phyloP scores from a whole-genome alignment of 30 jellyfish, hydroid and myxozoan species.

The Calvadosia cruxmelitensis region DNA sequence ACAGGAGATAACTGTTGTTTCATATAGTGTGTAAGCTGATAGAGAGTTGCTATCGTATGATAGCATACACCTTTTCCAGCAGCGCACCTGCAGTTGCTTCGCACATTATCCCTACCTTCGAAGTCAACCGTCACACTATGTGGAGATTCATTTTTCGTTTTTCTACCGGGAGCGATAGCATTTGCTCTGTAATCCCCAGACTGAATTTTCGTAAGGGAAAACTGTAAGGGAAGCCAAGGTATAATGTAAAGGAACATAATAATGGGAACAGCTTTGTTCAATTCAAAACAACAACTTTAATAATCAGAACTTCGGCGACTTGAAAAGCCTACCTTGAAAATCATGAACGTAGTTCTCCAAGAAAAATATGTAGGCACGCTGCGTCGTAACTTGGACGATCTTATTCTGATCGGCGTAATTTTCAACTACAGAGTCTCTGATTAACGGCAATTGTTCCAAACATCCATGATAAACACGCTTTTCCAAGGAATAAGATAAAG shows the following conservation, averaged over 20 bases:
- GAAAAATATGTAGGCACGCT: too few relatives aligned
- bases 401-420: too few relatives aligned
- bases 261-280: background rate
- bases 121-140: background rate
- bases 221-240: background rate
- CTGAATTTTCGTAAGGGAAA: background rate
- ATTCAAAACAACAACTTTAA: background rate
- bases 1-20: background rate
- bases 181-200: background rate
- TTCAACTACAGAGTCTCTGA: too few relatives aligned
- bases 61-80: slow-evolving; percentile 1
- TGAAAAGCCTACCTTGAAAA: background rate
- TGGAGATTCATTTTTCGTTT: background rate
- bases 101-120: background rate
- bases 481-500: too few relatives aligned
- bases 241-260: too few relatives aligned
- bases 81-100: background rate
- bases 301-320: background rate
- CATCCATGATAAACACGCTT: too few relatives aligned
- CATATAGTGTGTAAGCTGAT: background rate
- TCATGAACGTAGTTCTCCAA: background rate
- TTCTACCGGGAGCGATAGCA: background rate
- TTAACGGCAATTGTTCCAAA: too few relatives aligned
- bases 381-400: too few relatives aligned
- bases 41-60: background rate